phyloP scores from a whole-genome alignment of 2,888 invertebrate species.

The Drosophila antonietae region DNA sequence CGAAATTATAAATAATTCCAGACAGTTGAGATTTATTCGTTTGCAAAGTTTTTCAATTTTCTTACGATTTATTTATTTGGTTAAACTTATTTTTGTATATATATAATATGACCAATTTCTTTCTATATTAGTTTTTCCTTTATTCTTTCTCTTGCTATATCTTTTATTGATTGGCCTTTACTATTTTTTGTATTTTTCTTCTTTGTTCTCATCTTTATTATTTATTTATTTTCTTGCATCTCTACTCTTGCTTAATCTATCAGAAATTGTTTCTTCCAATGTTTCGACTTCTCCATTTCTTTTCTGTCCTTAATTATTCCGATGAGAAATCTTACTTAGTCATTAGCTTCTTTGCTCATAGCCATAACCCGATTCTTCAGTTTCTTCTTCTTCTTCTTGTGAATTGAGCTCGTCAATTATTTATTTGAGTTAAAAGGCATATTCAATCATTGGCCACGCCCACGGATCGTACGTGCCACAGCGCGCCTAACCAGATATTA shows the following conservation, averaged over 20 bases:
- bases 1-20: not conserved
- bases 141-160: no score
- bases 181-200: no score
- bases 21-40: not conserved
- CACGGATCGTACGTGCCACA: constrained; percentile 60
- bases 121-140: no score
- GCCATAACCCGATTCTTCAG: not conserved
- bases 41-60: not conserved
- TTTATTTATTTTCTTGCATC: no score
- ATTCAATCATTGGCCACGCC: constrained; percentile 32
- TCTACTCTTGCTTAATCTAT: no score
- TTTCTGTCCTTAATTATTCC: not conserved
- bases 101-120: no score
- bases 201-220: no score
- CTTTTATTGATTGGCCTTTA: no score
- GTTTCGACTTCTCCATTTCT: not conserved
- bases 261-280: no score
- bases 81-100: no score
- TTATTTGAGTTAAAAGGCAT: constrained; percentile 10
- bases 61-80: no score
- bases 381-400: constrained; percentile 21
- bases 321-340: not conserved
- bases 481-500: constrained; percentile 37
- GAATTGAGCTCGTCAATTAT: constrained; percentile 14
- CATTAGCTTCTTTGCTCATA: not conserved